Percentiles rank a stretch among this genome's conserved stretches.
Conservation (phyloP, 2,888 invertebrate genomes). For the Spilarctia lutea region DNA sequence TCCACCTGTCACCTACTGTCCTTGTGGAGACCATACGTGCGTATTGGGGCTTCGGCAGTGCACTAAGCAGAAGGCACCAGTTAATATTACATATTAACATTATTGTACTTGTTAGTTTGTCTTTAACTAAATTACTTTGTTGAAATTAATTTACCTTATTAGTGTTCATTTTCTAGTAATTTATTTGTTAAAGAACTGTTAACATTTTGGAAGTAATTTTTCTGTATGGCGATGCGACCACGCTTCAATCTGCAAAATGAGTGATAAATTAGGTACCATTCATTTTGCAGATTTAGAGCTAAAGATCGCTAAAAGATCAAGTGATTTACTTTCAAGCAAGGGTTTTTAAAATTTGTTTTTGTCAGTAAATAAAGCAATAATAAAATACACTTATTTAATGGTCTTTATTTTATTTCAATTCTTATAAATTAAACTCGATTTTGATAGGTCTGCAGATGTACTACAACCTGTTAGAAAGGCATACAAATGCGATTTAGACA, state of each 20-base stretch:
- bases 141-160: background rate
- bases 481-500: too few species aligned
- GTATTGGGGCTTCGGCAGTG: slow-evolving; percentile 19
- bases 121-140: background rate
- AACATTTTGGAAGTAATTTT: background rate
- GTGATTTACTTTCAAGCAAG: background rate
- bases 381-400: background rate
- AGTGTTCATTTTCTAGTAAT: background rate
- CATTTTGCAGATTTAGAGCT: too few species aligned
- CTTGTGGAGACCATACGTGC: slow-evolving; percentile 20
- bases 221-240: too few species aligned
- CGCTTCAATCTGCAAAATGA: too few species aligned
- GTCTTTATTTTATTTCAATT: background rate
- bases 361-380: background rate
- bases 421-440: background rate
- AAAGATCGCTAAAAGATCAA: background rate
- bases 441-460: too few species aligned
- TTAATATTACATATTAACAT: background rate
- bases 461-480: too few species aligned
- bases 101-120: background rate
- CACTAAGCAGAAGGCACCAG: background rate
- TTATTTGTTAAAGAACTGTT: background rate
- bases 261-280: too few species aligned
- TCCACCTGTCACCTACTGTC: slow-evolving; percentile 16
- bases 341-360: background rate